phyloP scores from a whole-genome alignment of 2,113 vertebrate species.

The Leucoraja erinaceus region DNA sequence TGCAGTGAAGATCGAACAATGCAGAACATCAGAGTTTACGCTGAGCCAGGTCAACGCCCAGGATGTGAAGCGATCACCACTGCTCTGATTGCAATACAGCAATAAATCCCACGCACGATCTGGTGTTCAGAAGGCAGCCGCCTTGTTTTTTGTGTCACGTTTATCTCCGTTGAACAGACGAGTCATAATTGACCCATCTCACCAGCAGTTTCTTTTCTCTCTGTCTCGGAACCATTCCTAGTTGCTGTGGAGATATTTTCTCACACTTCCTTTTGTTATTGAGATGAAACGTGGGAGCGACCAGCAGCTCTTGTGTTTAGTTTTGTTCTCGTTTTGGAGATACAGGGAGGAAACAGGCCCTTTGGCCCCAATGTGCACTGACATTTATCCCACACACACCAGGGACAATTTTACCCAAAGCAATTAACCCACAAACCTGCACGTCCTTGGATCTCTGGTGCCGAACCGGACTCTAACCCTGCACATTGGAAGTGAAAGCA shows the following conservation, averaged over 20 bases:
- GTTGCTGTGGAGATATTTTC: not conserved
- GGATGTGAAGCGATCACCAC: not conserved
- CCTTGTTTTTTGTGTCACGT: not conserved
- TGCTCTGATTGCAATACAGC: not conserved
- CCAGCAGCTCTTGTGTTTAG: too few relatives aligned
- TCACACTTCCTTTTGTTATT: not conserved
- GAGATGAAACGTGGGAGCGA: not conserved
- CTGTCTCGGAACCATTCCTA: not conserved
- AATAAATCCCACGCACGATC: not conserved
- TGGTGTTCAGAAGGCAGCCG: not conserved
- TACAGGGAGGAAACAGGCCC: too few relatives aligned
- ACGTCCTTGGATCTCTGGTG: too few relatives aligned
- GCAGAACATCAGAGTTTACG: not conserved
- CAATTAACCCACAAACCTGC: too few relatives aligned
- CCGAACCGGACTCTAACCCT: too few relatives aligned
- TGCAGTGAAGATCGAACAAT: not conserved
- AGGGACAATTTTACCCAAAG: too few relatives aligned
- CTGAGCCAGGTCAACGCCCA: not conserved
- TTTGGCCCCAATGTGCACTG: too few relatives aligned
- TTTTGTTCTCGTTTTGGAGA: too few relatives aligned
- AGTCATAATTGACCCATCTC: not conserved
- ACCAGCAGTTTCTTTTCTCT: not conserved
- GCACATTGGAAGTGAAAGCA: too few relatives aligned
- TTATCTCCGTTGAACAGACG: not conserved
- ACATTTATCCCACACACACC: too few relatives aligned